phyloP scores from a whole-genome alignment of 1,140 invertebrate species.

The Drosophila kikkawai region DNA sequence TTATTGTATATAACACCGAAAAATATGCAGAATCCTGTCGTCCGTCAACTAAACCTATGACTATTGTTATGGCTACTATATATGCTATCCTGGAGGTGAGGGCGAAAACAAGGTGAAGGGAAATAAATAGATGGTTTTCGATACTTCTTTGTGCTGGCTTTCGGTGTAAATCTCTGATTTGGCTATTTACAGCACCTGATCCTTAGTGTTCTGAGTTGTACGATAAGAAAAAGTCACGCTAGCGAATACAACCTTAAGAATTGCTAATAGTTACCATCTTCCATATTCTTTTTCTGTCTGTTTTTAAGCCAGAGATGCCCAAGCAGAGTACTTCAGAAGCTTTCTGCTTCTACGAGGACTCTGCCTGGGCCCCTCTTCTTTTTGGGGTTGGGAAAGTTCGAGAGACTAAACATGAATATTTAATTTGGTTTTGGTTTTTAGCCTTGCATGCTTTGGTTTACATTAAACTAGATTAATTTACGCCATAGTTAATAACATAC shows the following conservation, averaged over 20 bases:
- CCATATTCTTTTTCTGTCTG: conserved; percentile 14
- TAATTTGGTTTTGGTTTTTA: conserved; percentile 41
- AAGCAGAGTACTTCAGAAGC: neutral
- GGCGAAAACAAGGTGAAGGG: conserved; percentile 21
- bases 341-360: neutral
- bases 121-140: neutral
- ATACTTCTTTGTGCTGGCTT: conserved; percentile 2
- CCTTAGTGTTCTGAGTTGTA: conserved; percentile 22
- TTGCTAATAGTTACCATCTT: conserved; percentile 76
- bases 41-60: conserved; percentile 52
- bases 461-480: conserved; percentile 63
- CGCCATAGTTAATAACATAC: conserved; percentile 67
- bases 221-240: conserved; percentile 35
- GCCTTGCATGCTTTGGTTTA: conserved; percentile 55
- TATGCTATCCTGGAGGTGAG: conserved; percentile 21
- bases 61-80: conserved; percentile 42
- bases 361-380: neutral
- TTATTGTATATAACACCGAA: conserved; percentile 60
- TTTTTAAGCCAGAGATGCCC: neutral
- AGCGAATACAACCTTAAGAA: conserved; percentile 81
- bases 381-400: neutral
- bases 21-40: conserved; percentile 52
- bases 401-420: conserved; percentile 41
- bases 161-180: conserved; percentile 28
- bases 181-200: conserved; percentile 45